Percentiles rank a stretch among this genome's conserved stretches.
Conservation (phyloP, 2,797 vertebrate genomes). For the Petrocephalus sullivani region DNA sequence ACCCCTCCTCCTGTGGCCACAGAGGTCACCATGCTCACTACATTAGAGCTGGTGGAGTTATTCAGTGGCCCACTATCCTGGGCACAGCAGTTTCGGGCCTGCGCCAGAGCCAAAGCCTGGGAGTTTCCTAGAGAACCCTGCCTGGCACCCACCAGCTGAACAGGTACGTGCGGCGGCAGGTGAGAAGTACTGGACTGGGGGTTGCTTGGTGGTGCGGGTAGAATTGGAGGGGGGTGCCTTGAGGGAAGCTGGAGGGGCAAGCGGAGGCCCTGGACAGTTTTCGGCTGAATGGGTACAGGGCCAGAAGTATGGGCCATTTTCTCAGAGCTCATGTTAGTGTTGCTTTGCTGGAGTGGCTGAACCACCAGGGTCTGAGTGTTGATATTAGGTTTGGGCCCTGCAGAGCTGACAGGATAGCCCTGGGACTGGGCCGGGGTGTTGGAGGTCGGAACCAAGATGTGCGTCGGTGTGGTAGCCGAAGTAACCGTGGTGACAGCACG, state of each 20-base stretch:
- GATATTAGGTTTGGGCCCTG: conserved; percentile 58
- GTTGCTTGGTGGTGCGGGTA: conserved; percentile 67
- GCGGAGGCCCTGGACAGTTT: conserved; percentile 65
- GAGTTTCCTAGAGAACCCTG: conserved; percentile 76
- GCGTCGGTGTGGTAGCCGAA: conserved; percentile 58
- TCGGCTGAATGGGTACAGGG: conserved; percentile 87
- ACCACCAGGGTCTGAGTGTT: conserved; percentile 89
- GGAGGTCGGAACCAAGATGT: conserved; percentile 67
- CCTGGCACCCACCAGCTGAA: conserved; percentile 88
- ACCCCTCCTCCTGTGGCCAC: conserved; percentile 43
- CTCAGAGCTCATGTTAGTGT: conserved; percentile 54
- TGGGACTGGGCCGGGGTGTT: conserved; percentile 65
- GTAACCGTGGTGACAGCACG: conserved; percentile 55
- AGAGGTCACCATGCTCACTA: conserved; percentile 58
- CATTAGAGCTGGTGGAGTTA: conserved; percentile 35
- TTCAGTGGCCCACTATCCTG: conserved; percentile 48
- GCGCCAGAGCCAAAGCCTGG: conserved; percentile 79
- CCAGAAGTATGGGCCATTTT: conserved; percentile 57
- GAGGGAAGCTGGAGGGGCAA: conserved; percentile 63
- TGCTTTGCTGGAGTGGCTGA: conserved; percentile 82
- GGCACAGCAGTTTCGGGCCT: conserved; percentile 59
- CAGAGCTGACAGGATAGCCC: conserved; percentile 59
- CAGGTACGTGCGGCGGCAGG: conserved; percentile 82
- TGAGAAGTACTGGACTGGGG: conserved; percentile 56
- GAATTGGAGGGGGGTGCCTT: conserved; percentile 66